Conservation (phyloP, 2,797 vertebrate genomes). For the Pristis pectinata region DNA sequence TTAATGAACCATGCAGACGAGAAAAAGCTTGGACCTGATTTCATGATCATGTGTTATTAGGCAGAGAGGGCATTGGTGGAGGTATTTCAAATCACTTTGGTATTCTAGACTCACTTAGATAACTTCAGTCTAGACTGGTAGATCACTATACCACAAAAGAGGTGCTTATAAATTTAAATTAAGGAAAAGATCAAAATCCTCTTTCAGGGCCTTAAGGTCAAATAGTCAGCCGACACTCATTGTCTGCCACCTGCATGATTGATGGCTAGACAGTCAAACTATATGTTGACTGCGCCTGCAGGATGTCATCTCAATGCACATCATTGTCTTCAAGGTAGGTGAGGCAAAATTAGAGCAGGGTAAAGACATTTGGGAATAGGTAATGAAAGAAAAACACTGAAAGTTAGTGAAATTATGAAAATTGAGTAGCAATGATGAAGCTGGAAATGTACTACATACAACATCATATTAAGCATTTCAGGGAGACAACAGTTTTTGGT, state of each 20-base stretch:
- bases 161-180: neutral
- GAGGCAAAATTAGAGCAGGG: neutral
- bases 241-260: neutral
- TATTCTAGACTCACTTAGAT: neutral
- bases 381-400: neutral
- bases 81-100: neutral
- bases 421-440: neutral
- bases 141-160: neutral
- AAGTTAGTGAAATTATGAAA: neutral
- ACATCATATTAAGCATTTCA: neutral
- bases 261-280: neutral
- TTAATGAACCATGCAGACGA: neutral
- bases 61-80: neutral
- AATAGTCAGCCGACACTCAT: neutral
- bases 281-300: neutral
- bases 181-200: neutral
- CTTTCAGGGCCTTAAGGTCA: neutral
- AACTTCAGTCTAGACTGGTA: neutral
- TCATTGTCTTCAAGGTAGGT: neutral
- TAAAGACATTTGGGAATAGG: neutral
- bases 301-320: neutral
- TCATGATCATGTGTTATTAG: neutral
- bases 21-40: neutral
- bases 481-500: neutral
- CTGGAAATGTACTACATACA: neutral